Evolutionary conservation across 2,888 invertebrate species (phyloP).

Genomic region (Pandemis corylana): DNA sequence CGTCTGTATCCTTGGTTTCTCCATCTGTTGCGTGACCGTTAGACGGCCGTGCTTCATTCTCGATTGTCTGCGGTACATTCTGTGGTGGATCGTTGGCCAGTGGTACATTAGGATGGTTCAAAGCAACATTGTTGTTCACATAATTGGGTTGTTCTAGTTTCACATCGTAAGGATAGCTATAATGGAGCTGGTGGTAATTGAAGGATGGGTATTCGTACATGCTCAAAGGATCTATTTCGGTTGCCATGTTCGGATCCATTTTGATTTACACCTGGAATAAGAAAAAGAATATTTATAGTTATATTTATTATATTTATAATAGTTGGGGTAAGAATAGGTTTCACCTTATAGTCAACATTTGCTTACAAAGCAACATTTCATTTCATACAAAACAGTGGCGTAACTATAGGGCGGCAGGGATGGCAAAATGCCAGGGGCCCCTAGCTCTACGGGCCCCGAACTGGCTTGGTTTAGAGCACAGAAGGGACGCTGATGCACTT

Average conservation of each 20-base stretch:
- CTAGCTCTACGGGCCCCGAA: no score
- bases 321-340: no score
- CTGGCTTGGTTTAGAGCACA: no score
- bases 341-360: no score
- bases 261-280: slow-evolving; percentile 46
- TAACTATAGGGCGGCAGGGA: no score
- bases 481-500: no score
- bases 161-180: slow-evolving; percentile 48
- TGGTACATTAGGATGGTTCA: slow-evolving; percentile 16
- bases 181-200: slow-evolving; percentile 44
- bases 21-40: background rate
- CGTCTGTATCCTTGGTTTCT: slow-evolving; percentile 44
- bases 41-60: background rate
- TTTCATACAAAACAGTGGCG: no score
- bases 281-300: background rate
- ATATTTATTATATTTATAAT: no score
- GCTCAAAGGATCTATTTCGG: slow-evolving; percentile 69
- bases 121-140: slow-evolving; percentile 38
- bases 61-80: background rate
- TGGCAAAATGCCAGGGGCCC: no score
- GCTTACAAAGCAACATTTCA: no score
- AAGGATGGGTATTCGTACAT: slow-evolving; percentile 59
- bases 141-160: slow-evolving; percentile 48
- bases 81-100: slow-evolving; percentile 14
- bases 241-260: slow-evolving; percentile 56